phyloP scores from a whole-genome alignment of 92 coral and sea anemone genomes.

The Micromussa lordhowensis region DNA sequence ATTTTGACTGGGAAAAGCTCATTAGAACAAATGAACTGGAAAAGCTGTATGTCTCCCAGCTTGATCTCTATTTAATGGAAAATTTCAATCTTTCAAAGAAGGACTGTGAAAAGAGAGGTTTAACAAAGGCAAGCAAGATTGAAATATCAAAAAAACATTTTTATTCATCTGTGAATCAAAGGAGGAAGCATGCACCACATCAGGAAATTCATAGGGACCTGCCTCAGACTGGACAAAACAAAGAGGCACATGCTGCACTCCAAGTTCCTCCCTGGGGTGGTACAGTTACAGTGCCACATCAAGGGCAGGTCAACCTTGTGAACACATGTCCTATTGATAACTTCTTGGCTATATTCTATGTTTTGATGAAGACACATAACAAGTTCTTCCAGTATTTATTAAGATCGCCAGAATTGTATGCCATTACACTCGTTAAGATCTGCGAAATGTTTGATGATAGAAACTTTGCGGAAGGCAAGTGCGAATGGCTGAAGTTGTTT shows the following conservation, averaged over 20 bases:
- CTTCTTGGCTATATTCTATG: conserved; percentile 56
- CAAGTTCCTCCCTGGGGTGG: conserved; percentile 67
- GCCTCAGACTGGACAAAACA: conserved; percentile 8
- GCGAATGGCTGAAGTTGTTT: conserved; percentile 20
- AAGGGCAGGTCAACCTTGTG: conserved; percentile 24
- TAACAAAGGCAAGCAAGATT: conserved; percentile 47
- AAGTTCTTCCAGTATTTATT: conserved; percentile 10
- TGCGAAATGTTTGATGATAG: not conserved
- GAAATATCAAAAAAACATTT: conserved; percentile 45
- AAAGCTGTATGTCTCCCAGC: conserved; percentile 56
- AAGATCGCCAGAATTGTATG: no score
- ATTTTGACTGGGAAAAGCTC: conserved; percentile 60
- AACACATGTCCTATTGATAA: conserved; percentile 64
- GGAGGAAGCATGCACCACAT: conserved; percentile 1
- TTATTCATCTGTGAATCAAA: not conserved
- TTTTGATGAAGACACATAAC: conserved; percentile 12
- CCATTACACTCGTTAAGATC: no score
- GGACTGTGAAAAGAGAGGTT: conserved; percentile 63
- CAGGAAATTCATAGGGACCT: conserved; percentile 37
- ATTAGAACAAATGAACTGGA: conserved; percentile 40
- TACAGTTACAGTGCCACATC: conserved; percentile 12
- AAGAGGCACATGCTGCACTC: conserved; percentile 10
- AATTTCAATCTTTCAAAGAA: conserved; percentile 36
- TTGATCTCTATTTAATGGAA: conserved; percentile 44
- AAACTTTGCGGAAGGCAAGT: conserved; percentile 22